Percentiles rank a stretch among this genome's conserved stretches.
phyloP scores from a whole-genome alignment of 2,888 invertebrate genomes.

The Ischnura elegans region DNA sequence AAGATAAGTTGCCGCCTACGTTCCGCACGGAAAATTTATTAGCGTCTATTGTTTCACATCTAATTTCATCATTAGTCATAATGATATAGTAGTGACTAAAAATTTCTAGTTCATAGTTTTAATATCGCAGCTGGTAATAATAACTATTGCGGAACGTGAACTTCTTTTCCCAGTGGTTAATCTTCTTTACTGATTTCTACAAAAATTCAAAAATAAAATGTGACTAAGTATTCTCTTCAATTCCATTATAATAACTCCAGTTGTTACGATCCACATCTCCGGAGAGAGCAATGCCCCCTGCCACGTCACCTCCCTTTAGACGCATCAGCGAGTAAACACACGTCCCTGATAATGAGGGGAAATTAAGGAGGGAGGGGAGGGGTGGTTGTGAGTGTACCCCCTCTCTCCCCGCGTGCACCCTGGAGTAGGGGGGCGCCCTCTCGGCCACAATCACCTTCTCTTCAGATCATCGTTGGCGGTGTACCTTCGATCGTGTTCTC shows the following conservation, averaged over 20 bases:
- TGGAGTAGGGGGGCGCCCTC: neutral
- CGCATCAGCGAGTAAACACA: conserved; percentile 5
- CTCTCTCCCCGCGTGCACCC: neutral
- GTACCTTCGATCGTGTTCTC: neutral
- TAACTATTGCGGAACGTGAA: too few species aligned
- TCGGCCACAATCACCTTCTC: neutral
- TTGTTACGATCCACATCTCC: neutral
- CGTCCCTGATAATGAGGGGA: neutral
- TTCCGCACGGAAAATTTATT: too few species aligned
- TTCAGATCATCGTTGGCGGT: conserved; percentile 6
- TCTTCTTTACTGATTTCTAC: too few species aligned
- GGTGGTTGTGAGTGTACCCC: neutral
- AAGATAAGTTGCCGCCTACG: too few species aligned
- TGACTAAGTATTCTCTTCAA: neutral
- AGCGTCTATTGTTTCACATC: too few species aligned
- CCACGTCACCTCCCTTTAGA: neutral
- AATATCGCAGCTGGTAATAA: too few species aligned
- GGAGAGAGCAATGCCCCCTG: neutral
- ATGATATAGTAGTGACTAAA: too few species aligned
- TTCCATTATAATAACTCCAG: neutral
- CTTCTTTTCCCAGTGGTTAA: too few species aligned
- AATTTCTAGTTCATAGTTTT: too few species aligned
- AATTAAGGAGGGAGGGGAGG: neutral
- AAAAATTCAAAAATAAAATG: too few species aligned
- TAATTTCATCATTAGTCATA: too few species aligned